Percentiles rank a stretch among this genome's conserved stretches.
Evolutionary conservation across 1,140 invertebrate genomes (phyloP).

Genomic region (Rhyzopertha dominica): DNA sequence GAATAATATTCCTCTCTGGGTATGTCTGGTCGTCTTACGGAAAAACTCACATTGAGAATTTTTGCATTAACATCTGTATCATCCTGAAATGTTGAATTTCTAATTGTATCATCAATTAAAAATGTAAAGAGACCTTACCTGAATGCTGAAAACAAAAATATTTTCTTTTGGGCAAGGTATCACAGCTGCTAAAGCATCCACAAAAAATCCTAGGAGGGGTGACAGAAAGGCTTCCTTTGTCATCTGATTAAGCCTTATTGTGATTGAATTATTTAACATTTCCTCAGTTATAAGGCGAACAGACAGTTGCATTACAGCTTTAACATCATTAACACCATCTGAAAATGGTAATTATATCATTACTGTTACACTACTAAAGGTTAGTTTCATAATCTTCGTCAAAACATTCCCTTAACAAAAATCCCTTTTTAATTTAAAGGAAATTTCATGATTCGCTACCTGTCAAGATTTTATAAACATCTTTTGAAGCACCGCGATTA

Average conservation of each 20-base stretch:
- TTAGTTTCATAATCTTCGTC: conserved; percentile 1
- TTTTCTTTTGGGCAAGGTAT: conserved; percentile 89
- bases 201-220: conserved; percentile 80
- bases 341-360: conserved; percentile 37
- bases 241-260: conserved; percentile 89
- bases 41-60: conserved; percentile 93
- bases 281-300: conserved; percentile 90
- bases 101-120: not conserved
- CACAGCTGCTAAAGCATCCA: conserved; percentile 87
- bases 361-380: conserved; percentile 8
- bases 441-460: too few species aligned
- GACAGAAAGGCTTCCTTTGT: conserved; percentile 90
- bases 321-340: conserved; percentile 88
- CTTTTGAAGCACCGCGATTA: too few species aligned
- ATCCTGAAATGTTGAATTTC: conserved; percentile 50
- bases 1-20: conserved; percentile 77
- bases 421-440: too few species aligned
- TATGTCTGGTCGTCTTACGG: conserved; percentile 72
- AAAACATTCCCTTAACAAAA: too few species aligned
- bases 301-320: conserved; percentile 81
- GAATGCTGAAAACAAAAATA: conserved; percentile 90
- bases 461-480: too few species aligned
- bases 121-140: conserved; percentile 48
- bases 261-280: conserved; percentile 93
- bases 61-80: conserved; percentile 81